Percentiles rank a stretch among this genome's conserved stretches.
These are phyloP conservation scores for Solenopsis fugax DNA, from an alignment of 1,140 invertebrate genomes.

Conservation along the genomic window DNA sequence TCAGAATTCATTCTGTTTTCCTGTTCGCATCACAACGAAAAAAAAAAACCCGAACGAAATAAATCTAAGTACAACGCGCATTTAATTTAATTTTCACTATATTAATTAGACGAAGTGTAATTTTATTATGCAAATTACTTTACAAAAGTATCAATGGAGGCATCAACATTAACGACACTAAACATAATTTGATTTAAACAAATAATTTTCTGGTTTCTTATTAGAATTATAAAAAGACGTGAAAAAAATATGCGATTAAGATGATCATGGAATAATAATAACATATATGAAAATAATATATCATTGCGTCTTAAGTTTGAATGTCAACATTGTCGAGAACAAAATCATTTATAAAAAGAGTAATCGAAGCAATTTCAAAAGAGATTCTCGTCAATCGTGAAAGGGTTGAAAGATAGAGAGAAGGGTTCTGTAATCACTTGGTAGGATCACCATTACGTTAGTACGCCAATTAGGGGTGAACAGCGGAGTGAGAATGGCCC, in stretches of 20 bases:
- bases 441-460: conserved; percentile 81
- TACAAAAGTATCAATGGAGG: neutral
- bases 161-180: neutral
- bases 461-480: conserved; percentile 81
- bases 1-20: conserved; percentile 50
- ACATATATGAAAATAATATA: neutral
- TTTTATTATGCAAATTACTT: neutral
- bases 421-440: conserved; percentile 80
- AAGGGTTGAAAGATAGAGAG: conserved; percentile 73
- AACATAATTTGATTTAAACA: neutral
- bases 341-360: conserved; percentile 66
- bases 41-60: neutral
- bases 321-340: conserved; percentile 7
- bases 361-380: conserved; percentile 66
- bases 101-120: neutral
- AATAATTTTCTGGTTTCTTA: neutral
- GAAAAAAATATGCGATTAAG: neutral
- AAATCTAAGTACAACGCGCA: neutral
- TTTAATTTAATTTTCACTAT: conserved; percentile 4
- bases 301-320: neutral
- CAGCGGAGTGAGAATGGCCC: conserved; percentile 77
- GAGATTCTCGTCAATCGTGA: conserved; percentile 72
- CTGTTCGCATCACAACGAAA: conserved; percentile 4
- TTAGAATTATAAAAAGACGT: neutral
- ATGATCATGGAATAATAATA: neutral